Conservation (phyloP, 2,888 invertebrate genomes). For the Spilarctia lutea region DNA sequence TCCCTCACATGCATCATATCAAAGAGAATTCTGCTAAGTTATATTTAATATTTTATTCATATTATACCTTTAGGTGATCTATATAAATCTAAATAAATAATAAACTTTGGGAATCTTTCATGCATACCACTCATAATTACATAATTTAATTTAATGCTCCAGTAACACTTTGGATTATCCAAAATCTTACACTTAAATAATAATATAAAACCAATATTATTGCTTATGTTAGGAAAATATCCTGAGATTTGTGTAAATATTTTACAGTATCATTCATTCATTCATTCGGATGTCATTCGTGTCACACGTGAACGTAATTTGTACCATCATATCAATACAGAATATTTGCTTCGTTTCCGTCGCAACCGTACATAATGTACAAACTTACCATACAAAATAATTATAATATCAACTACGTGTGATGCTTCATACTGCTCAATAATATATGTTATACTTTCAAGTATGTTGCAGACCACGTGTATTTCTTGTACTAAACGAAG, state of each 20-base stretch:
- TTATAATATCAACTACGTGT: conserved; percentile 37
- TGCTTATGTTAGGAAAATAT: conserved; percentile 10
- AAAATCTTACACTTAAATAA: conserved; percentile 7
- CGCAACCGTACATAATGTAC: background rate
- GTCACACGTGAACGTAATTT: conserved; percentile 32
- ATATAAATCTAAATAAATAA: conserved; percentile 51
- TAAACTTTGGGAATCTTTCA: conserved; percentile 51
- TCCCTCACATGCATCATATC: background rate
- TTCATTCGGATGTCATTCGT: conserved; percentile 36
- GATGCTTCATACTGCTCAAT: conserved; percentile 41
- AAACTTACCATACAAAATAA: conserved; percentile 13
- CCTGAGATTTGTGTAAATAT: conserved; percentile 32
- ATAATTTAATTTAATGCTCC: conserved; percentile 22
- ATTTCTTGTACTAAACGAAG: no score
- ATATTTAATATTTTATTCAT: background rate
- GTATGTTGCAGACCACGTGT: background rate
- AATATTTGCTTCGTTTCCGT: background rate
- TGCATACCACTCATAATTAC: conserved; percentile 37
- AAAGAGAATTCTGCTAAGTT: conserved; percentile 2
- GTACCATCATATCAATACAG: conserved; percentile 37
- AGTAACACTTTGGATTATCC: conserved; percentile 16
- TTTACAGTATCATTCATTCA: conserved; percentile 38
- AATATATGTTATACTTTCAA: background rate
- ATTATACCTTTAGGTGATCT: conserved; percentile 26
- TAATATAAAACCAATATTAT: conserved; percentile 17